Conservation (phyloP, 2,113 vertebrate genomes). For the Ptilorrhoa leucosticta region DNA sequence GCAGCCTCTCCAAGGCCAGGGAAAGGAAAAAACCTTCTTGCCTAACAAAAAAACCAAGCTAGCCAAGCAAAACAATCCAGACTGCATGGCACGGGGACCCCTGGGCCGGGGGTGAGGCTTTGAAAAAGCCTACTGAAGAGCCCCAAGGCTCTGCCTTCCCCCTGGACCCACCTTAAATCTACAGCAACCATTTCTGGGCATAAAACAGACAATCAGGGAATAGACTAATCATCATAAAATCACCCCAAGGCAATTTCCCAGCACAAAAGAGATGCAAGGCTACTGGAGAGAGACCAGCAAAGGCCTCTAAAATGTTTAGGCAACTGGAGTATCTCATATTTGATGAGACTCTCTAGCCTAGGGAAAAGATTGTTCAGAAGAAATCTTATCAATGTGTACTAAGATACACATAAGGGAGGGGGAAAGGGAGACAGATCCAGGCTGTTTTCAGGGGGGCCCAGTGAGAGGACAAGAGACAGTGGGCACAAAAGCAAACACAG, state of each 20-base stretch:
- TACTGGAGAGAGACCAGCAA: background rate
- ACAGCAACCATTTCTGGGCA: background rate
- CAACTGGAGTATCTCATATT: background rate
- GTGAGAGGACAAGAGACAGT: background rate
- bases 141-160: background rate
- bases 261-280: background rate
- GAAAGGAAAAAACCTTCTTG: too few species aligned
- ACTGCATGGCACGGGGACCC: rapidly evolving
- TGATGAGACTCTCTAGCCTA: background rate
- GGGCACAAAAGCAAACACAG: background rate
- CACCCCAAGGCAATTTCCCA: background rate
- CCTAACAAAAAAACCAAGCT: background rate
- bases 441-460: background rate
- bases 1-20: background rate
- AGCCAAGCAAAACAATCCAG: background rate
- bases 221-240: background rate
- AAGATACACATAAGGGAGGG: background rate
- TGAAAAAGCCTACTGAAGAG: background rate
- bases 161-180: background rate
- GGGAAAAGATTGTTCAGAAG: background rate
- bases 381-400: background rate
- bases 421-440: background rate
- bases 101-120: background rate
- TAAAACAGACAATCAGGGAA: background rate
- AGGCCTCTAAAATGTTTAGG: background rate